phyloP scores from a whole-genome alignment of 2,113 vertebrate genomes.

The Jaculus jaculus region DNA sequence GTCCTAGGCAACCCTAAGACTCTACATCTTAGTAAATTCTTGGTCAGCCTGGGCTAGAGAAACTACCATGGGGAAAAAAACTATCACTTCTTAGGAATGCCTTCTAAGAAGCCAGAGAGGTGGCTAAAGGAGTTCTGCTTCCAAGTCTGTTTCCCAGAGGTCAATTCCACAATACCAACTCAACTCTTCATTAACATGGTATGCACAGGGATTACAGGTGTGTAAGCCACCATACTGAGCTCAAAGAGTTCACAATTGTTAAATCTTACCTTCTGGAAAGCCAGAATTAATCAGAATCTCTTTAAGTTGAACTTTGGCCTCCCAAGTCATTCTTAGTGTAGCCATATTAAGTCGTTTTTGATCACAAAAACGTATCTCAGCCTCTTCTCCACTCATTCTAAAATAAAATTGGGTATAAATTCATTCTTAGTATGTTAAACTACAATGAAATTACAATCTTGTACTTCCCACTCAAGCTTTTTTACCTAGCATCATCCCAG shows the following conservation, averaged over 20 bases:
- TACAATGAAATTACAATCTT: background rate
- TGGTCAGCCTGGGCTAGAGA: too few species aligned
- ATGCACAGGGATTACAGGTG: background rate
- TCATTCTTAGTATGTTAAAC: background rate
- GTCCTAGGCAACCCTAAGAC: too few species aligned
- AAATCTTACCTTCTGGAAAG: conserved; percentile 93
- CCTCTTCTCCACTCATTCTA: conserved; percentile 95
- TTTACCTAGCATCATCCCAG: conserved; percentile 96
- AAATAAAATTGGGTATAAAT: background rate
- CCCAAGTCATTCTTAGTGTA: conserved; percentile 98
- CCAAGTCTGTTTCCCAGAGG: too few species aligned
- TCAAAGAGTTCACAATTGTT: background rate
- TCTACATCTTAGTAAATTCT: too few species aligned
- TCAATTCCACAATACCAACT: too few species aligned
- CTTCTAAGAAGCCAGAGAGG: too few species aligned
- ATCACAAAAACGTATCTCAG: conserved; percentile 94
- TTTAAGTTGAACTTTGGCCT: conserved; percentile 98
- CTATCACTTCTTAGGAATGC: too few species aligned
- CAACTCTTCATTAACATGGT: too few species aligned
- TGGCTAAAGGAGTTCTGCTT: too few species aligned
- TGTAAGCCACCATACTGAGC: background rate
- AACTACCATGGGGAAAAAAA: too few species aligned
- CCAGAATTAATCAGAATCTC: conserved; percentile 94
- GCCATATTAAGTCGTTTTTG: conserved; percentile 97
- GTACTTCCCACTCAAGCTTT: background rate